phyloP scores from a whole-genome alignment of 2,113 vertebrate genomes.

The Rhea pennata region DNA sequence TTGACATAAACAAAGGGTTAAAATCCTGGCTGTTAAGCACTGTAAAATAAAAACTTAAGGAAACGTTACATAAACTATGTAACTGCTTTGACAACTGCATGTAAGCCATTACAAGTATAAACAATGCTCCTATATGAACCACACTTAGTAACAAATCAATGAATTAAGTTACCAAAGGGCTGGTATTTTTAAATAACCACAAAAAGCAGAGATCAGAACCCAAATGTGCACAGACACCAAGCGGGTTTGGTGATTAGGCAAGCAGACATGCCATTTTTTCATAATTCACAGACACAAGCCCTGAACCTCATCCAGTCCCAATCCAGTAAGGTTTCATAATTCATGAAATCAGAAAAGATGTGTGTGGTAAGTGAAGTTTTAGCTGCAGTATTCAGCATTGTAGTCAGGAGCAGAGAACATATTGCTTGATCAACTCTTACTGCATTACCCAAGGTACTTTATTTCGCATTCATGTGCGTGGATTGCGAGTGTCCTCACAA shows the following conservation, averaged over 20 bases:
- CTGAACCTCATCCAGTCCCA: rapidly evolving
- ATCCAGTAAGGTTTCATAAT: not conserved
- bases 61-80: not conserved
- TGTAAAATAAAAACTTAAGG: not conserved
- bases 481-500: not conserved
- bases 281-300: not conserved
- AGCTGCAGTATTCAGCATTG: not conserved
- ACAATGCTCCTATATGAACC: not conserved
- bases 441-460: not conserved
- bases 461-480: not conserved
- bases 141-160: not conserved
- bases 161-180: not conserved
- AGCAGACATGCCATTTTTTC: not conserved
- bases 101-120: not conserved
- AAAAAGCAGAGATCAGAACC: not conserved
- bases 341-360: not conserved
- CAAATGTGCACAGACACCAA: not conserved
- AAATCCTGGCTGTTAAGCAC: not conserved
- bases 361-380: not conserved
- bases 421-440: not conserved
- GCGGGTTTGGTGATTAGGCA: not conserved
- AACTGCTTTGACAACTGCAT: not conserved
- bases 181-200: not conserved
- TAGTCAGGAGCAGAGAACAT: rapidly evolving
- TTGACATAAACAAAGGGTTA: not conserved